These are phyloP conservation scores for Sciurus carolinensis DNA, from an alignment of 2,797 vertebrate species.

Conservation along the genomic window DNA sequence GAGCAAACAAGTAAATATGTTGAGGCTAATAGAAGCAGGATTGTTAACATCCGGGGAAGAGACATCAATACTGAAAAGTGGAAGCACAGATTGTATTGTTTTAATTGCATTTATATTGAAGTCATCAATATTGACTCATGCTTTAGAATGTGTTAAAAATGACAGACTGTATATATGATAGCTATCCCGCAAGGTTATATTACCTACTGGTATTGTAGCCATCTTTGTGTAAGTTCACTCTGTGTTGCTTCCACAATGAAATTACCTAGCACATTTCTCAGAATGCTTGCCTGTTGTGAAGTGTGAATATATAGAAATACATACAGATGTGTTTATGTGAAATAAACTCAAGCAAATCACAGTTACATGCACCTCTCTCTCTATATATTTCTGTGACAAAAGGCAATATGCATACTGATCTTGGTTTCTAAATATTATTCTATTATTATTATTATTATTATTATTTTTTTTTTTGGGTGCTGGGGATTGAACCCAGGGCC, in stretches of 20 bases:
- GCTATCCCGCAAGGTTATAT: neutral
- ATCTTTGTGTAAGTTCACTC: neutral
- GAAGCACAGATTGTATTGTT: neutral
- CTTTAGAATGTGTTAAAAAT: neutral
- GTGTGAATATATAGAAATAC: neutral
- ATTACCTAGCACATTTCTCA: neutral
- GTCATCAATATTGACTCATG: neutral
- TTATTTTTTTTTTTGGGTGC: no score
- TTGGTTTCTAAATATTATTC: neutral
- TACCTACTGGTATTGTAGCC: neutral
- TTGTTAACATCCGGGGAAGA: neutral
- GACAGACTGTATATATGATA: neutral
- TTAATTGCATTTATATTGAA: neutral
- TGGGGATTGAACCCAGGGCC: no score
- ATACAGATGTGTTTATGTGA: neutral
- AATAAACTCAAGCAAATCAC: neutral
- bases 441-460: no score
- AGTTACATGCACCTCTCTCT: neutral
- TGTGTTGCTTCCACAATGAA: neutral
- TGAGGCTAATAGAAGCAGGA: neutral
- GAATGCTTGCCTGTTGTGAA: neutral
- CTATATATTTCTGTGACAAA: neutral
- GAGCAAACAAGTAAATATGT: neutral
- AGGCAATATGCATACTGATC: neutral
- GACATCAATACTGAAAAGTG: neutral